Conservation (phyloP, 2,888 invertebrate genomes). For the Lepas anatifera region DNA sequence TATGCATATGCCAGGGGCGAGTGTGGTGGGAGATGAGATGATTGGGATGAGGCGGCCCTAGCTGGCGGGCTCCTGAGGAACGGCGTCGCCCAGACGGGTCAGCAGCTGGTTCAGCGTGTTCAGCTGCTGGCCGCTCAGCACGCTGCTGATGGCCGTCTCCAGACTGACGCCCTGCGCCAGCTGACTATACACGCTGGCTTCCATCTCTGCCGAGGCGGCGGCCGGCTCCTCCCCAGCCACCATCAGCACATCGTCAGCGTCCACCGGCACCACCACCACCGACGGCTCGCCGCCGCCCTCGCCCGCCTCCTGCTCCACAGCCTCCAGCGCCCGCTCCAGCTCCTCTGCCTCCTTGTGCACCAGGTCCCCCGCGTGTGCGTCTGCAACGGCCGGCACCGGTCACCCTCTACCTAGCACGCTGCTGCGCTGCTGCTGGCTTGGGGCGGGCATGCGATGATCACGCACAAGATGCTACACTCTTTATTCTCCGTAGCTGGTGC, state of each 20-base stretch:
- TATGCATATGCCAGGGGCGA: background rate
- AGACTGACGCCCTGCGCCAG: slow-evolving; percentile 9
- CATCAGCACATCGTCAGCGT: too few species aligned
- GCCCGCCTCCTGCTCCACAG: slow-evolving; percentile 42
- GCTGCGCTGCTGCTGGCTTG: too few species aligned
- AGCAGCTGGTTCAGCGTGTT: slow-evolving; percentile 11
- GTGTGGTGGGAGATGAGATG: background rate
- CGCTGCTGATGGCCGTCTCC: slow-evolving; percentile 6
- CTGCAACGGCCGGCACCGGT: too few species aligned
- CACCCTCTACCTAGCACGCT: too few species aligned
- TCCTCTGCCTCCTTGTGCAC: slow-evolving; percentile 61
- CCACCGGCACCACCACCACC: background rate
- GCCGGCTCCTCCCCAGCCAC: too few species aligned
- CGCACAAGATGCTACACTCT: too few species aligned
- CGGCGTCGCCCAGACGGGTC: background rate
- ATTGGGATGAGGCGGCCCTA: background rate
- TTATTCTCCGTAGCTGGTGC: too few species aligned
- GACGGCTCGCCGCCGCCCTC: background rate
- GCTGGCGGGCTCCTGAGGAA: background rate
- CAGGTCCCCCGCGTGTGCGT: background rate
- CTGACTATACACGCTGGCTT: background rate
- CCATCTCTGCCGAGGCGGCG: background rate
- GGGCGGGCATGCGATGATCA: too few species aligned
- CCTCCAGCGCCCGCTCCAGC: slow-evolving; percentile 68
- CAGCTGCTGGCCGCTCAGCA: slow-evolving; percentile 5